Conservation (phyloP, 2,888 invertebrate genomes). For the Orgyia antiqua region DNA sequence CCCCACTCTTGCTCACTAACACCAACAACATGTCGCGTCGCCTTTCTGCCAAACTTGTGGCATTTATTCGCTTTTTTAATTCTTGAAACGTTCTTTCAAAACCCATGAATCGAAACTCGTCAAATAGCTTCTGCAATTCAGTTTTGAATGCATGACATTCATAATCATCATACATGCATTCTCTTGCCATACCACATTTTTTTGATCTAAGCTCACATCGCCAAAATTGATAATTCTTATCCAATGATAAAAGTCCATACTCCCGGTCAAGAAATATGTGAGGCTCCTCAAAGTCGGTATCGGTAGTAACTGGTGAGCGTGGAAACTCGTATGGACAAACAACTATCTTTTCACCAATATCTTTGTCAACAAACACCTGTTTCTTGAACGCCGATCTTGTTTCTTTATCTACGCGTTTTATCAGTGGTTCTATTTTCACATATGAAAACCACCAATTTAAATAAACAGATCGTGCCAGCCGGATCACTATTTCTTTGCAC, state of each 20-base stretch:
- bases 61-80: slow-evolving; percentile 34
- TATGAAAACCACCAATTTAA: slow-evolving; percentile 38
- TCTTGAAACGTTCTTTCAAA: slow-evolving; percentile 47
- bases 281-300: background rate
- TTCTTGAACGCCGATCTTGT: slow-evolving; percentile 39
- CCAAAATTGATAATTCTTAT: background rate
- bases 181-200: background rate
- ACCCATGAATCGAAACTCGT: slow-evolving; percentile 44
- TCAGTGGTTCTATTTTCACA: slow-evolving; percentile 39
- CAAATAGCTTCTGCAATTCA: slow-evolving; percentile 42
- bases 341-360: slow-evolving; percentile 26
- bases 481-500: slow-evolving; percentile 36
- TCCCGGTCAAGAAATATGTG: slow-evolving; percentile 5
- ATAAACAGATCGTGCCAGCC: slow-evolving; percentile 41
- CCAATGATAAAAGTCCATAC: slow-evolving; percentile 1
- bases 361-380: slow-evolving; percentile 40
- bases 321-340: slow-evolving; percentile 38
- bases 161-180: too few species aligned
- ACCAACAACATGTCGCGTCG: slow-evolving; percentile 53
- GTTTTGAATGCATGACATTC: slow-evolving; percentile 8
- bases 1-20: slow-evolving; percentile 55
- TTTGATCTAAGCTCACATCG: background rate
- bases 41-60: slow-evolving; percentile 38
- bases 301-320: slow-evolving; percentile 5
- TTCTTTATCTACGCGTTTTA: slow-evolving; percentile 34